Evolutionary conservation across 1,140 invertebrate species (phyloP).

Genomic region (Reticulitermes speratus): DNA sequence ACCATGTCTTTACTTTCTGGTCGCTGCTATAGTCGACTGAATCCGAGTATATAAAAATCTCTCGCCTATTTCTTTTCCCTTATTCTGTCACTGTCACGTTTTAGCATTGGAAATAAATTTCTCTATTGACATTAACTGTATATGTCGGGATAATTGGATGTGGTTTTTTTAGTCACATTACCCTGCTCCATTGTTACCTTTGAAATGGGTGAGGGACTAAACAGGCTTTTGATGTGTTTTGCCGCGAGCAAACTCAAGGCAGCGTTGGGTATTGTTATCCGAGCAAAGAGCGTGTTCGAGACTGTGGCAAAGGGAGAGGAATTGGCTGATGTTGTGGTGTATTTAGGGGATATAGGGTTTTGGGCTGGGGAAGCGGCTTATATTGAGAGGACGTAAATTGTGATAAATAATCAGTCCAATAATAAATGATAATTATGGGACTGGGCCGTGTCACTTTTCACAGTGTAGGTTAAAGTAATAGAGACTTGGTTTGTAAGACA

Average conservation of each 20-base stretch:
- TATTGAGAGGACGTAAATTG: not conserved
- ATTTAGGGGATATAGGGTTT: not conserved
- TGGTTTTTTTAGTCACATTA: not conserved
- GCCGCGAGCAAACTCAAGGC: not conserved
- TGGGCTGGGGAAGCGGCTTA: not conserved
- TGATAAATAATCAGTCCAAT: not conserved
- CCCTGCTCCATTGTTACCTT: not conserved
- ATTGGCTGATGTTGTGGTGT: not conserved
- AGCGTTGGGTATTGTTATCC: not conserved
- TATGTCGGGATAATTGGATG: not conserved
- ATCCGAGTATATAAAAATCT: too few species aligned
- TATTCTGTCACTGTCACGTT: too few species aligned
- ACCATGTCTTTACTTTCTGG: too few species aligned
- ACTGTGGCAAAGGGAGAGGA: not conserved
- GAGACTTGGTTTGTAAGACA: too few species aligned
- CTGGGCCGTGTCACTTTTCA: too few species aligned
- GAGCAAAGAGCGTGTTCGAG: not conserved
- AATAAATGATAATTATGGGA: not conserved
- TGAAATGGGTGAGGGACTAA: not conserved
- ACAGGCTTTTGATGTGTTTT: not conserved
- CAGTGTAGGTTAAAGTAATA: too few species aligned
- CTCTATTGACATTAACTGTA: slow-evolving; percentile 27
- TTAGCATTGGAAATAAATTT: slow-evolving; percentile 34
- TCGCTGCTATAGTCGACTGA: too few species aligned
- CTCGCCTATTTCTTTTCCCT: too few species aligned